Base-by-base conservation (phyloP, 2,888 invertebrate genomes). In the Drosophila anomelani region DNA sequence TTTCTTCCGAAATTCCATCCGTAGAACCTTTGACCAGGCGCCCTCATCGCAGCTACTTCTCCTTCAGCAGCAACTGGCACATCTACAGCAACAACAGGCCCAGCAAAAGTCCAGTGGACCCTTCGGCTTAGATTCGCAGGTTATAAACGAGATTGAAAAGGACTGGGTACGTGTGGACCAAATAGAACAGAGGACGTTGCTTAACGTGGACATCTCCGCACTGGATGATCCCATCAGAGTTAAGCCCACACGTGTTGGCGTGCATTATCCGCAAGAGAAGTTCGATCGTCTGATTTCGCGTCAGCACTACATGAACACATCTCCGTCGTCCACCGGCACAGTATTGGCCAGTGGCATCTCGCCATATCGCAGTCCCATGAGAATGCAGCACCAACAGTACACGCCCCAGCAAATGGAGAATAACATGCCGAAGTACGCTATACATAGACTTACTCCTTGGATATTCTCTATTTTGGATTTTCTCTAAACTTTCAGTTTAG, bases 121-220 rank as follows among this genome's bases (percentile, higher is more conserved):
- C 29, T 97, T 96, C 92, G 95, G 95, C 0, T 93, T 98, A 54
- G 97, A 97, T 91, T 94, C 95, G 20, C 94, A 95, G 66, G 93
- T 96, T 72, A 94, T 97, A 79, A 94, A 95, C 36, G 94, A 94
- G 80, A 94, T 97, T 56, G 97, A 97, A 90, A 92, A 90, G 59
- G 91, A 90, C 75, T 93, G 92, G 92, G 84, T 91, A 29, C 91
- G 91, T 49, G 91, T 91, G 60, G 92, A 93, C 81, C 91, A 92
- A 77, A 91, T 94, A 93, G 60, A 93, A 88, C 43, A 93, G 89
- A 79, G 93, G 91, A 23, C 93, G 88, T 49, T 79, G 89, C 70
- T 92, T 72, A 56, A 91, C 77, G 77, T 92, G 9, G 92, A 93
- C 74, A 89, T 92, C 15, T 86, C 92, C 26, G 68, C 91, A 92